Base-by-base conservation (phyloP, 1,140 invertebrate species). In the Drosophila repleta region DNA sequence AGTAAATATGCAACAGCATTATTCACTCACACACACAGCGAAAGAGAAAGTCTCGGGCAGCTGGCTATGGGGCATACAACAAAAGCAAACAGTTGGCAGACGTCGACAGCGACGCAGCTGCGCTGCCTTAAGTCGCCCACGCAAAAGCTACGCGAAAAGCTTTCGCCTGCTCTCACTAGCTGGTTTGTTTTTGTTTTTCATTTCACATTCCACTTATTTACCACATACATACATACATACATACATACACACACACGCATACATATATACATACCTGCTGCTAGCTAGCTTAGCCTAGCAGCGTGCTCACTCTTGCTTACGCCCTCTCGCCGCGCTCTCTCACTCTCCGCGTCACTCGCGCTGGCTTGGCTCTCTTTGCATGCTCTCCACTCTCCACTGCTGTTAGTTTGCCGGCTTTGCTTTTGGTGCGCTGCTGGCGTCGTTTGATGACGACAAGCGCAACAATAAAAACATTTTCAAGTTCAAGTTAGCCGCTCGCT, bases 61-160 rank as follows among this genome's bases (percentile, higher is more conserved):
- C 69, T 70, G 66, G 74, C 74, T 35, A 56, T 46, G 26, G 18
- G n/a, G 65, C 39, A 62, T 67, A 77, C 81, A 85, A 87, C 82
- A 85, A 81, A 75, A 83, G 82, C 82, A 76, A 85, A 85, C 82
- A 85, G 82, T 85, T 85, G 82, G 74, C 77, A 48, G 81, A 56
- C 62, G 74, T 53, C 51, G 71, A 24, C 82, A 64, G 75, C 68
- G 79, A 51, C 43, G 77, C 26, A 18, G 35, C 66, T 39, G 55
- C 64, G 63, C 56, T 65, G 79, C 58, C 41, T 72, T 87, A 87
- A 85, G 82, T 70, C 81, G 49, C 82, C 83, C 82, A 85, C 82
- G 82, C 82, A 87, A 87, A 85, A 87, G 82, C 78, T 85, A 13
- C 57, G 11, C 18, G 18, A 39, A 53, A 60, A 69, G 57, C 76